phyloP scores from a whole-genome alignment of 2,888 invertebrate species.

The Augiades crinisus region DNA sequence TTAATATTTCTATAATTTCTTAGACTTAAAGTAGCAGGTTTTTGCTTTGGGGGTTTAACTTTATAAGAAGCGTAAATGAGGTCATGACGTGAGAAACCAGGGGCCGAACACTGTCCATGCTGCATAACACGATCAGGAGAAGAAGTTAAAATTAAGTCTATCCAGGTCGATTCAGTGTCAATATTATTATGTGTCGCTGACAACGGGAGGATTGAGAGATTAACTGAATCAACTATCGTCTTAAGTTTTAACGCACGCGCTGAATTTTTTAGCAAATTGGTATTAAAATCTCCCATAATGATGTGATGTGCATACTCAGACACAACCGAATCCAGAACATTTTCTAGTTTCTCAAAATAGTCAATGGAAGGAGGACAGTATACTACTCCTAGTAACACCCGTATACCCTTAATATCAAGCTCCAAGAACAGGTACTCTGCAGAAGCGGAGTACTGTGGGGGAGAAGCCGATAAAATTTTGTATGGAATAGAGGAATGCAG shows the following conservation, averaged over 20 bases:
- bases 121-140: neutral
- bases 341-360: neutral
- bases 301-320: neutral
- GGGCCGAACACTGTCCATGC: neutral
- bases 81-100: no score
- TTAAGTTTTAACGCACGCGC: neutral
- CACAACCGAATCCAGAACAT: neutral
- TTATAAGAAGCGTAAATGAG: neutral
- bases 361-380: slow-evolving; percentile 5
- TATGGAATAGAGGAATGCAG: neutral
- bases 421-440: no score
- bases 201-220: neutral
- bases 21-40: neutral
- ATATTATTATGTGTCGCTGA: neutral
- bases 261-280: neutral
- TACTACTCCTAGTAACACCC: no score
- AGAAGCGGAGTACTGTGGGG: neutral
- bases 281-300: slow-evolving; percentile 1
- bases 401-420: neutral
- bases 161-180: neutral
- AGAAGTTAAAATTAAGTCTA: neutral
- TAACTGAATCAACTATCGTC: neutral
- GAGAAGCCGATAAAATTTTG: neutral
- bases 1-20: neutral
- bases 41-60: neutral